Conservation (phyloP, 2,888 invertebrate genomes). For the Apotomis capreana region DNA sequence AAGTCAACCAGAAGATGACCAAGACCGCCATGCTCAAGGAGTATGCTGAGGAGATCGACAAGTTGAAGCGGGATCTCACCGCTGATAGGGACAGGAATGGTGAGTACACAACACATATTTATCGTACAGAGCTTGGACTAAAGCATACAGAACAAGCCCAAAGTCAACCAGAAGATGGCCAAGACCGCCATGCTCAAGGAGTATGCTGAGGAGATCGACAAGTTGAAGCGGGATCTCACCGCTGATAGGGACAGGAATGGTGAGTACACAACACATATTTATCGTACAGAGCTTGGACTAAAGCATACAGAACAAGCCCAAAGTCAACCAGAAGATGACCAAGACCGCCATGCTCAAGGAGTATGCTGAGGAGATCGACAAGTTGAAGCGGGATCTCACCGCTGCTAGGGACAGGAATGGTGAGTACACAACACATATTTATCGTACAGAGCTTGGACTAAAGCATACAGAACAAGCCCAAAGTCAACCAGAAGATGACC, state of each 20-base stretch:
- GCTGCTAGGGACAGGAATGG: no score
- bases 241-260: slow-evolving; percentile 95
- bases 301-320: no score
- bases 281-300: background rate
- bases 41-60: slow-evolving; percentile 95
- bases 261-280: slow-evolving; percentile 42
- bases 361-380: no score
- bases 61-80: slow-evolving; percentile 91
- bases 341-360: no score
- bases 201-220: slow-evolving; percentile 95
- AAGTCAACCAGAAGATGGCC: slow-evolving; percentile 95
- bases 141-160: slow-evolving; percentile 94
- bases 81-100: slow-evolving; percentile 95
- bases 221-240: slow-evolving; percentile 91
- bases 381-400: no score
- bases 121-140: background rate
- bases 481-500: no score
- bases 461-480: no score
- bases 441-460: no score
- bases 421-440: no score
- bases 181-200: slow-evolving; percentile 92
- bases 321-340: no score
- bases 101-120: slow-evolving; percentile 42
- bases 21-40: slow-evolving; percentile 92
- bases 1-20: slow-evolving; percentile 95